Percentiles rank a stretch among this genome's conserved stretches.
These are phyloP conservation scores for Diceros bicornis DNA, from an alignment of 2,797 vertebrate genomes.

Conservation along the genomic window DNA sequence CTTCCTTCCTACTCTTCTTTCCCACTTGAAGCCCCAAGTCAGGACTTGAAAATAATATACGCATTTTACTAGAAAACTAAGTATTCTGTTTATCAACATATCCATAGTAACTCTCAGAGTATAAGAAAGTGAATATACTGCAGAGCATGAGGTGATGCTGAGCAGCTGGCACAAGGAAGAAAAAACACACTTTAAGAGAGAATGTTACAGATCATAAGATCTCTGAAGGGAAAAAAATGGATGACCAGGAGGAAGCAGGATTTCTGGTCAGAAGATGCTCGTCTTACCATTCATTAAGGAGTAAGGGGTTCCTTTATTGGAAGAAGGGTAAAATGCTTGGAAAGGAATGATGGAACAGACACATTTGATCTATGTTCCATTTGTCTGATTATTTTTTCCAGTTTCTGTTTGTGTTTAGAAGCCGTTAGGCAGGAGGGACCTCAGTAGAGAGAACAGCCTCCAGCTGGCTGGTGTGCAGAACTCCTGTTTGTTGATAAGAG, in stretches of 20 bases:
- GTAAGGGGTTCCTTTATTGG: background rate
- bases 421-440: background rate
- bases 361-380: background rate
- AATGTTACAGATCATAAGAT: background rate
- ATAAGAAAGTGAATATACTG: background rate
- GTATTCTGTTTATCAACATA: background rate
- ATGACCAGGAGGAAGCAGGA: background rate
- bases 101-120: background rate
- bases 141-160: background rate
- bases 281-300: background rate
- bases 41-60: background rate
- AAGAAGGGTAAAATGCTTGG: background rate
- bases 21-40: background rate
- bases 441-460: background rate
- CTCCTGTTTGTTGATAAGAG: background rate
- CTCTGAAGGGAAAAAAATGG: background rate
- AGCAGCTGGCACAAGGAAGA: background rate
- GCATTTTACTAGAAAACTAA: constrained; percentile 23
- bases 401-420: constrained; percentile 31
- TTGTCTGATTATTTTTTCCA: background rate
- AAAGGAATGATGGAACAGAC: background rate
- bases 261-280: background rate
- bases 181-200: background rate
- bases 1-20: background rate
- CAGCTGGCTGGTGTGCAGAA: background rate